phyloP scores from a whole-genome alignment of 2,113 vertebrate genomes.

The Hippopotamus amphibius region DNA sequence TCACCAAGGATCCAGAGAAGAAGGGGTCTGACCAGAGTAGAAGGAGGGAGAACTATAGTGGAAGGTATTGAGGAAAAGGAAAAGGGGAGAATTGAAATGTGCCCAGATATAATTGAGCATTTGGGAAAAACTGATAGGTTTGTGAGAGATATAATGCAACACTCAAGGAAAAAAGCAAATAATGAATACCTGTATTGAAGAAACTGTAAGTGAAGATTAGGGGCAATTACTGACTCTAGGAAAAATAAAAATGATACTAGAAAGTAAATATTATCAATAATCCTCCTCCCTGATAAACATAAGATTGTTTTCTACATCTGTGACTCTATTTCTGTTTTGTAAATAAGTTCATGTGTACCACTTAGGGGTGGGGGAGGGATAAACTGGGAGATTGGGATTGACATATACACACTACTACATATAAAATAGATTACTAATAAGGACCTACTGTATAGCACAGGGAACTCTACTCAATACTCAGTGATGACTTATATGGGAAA shows the following conservation, averaged over 20 bases:
- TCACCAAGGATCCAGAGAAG: not conserved
- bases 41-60: not conserved
- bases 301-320: too few species aligned
- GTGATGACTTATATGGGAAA: too few species aligned
- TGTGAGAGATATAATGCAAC: not conserved
- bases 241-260: not conserved
- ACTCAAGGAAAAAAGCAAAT: not conserved
- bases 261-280: not conserved
- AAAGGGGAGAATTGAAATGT: not conserved
- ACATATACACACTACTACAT: too few species aligned
- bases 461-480: too few species aligned
- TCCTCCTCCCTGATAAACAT: not conserved
- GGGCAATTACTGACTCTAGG: not conserved
- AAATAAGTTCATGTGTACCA: too few species aligned
- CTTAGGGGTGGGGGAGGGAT: too few species aligned
- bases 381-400: too few species aligned
- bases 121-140: not conserved
- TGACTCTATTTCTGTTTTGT: too few species aligned
- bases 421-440: too few species aligned
- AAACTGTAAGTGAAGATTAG: not conserved
- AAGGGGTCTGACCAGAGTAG: not conserved
- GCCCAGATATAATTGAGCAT: not conserved
- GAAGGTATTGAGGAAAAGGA: not conserved
- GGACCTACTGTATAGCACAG: too few species aligned
- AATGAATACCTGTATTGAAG: not conserved